Evolutionary conservation across 2,888 invertebrate species (phyloP).

Genomic region (Callosobruchus maculatus): DNA sequence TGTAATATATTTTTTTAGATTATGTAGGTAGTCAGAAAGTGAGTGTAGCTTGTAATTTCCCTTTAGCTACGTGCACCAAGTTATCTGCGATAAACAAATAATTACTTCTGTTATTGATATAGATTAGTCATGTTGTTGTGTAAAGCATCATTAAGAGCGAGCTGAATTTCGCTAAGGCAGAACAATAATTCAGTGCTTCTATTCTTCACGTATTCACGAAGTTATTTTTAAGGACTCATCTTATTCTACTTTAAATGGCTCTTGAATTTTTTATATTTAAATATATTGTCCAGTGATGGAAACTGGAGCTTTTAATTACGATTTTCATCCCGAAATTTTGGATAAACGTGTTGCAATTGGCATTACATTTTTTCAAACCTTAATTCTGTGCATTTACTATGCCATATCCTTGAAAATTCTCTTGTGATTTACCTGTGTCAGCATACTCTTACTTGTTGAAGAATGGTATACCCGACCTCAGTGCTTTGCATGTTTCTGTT

Average conservation of each 20-base stretch:
- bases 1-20: slow-evolving; percentile 35
- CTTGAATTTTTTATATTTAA: too few species aligned
- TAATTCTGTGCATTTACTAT: too few species aligned
- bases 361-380: too few species aligned
- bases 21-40: slow-evolving; percentile 27
- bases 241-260: too few species aligned
- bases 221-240: too few species aligned
- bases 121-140: slow-evolving; percentile 6
- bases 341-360: too few species aligned
- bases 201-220: too few species aligned
- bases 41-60: slow-evolving; percentile 44
- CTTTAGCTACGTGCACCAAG: slow-evolving; percentile 26
- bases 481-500: slow-evolving; percentile 15
- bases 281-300: too few species aligned
- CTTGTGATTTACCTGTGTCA: neutral
- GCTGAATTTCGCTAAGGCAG: too few species aligned
- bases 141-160: neutral
- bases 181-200: too few species aligned
- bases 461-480: slow-evolving; percentile 21
- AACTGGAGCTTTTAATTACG: too few species aligned
- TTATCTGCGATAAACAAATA: slow-evolving; percentile 23
- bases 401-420: neutral
- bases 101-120: slow-evolving; percentile 15
- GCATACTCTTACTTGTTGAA: neutral
- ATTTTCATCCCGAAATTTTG: too few species aligned